A percentile compares a stretch with the other conserved stretches of the same genome.
These are phyloP conservation scores for Porites divaricata DNA, from an alignment of 92 coral and sea anemone species.

Conservation along the genomic window DNA sequence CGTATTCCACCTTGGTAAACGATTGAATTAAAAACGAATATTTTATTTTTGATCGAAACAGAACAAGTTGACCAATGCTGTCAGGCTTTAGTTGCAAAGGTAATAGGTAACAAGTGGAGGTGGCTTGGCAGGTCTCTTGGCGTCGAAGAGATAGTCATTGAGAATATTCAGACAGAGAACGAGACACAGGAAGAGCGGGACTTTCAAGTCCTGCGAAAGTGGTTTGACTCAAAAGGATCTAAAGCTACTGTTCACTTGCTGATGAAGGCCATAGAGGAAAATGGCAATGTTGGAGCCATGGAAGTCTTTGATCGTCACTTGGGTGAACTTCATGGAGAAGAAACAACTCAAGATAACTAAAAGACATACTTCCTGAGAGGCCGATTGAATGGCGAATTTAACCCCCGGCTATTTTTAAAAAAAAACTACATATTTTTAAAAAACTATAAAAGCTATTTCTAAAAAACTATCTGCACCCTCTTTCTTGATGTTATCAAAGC, in stretches of 20 bases:
- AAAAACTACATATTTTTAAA: too few relatives aligned
- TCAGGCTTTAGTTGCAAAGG: constrained; percentile 37
- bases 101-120: constrained; percentile 38
- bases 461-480: too few relatives aligned
- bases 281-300: constrained; percentile 9
- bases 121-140: constrained; percentile 49
- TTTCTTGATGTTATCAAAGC: too few relatives aligned
- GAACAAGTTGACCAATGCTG: constrained; percentile 39
- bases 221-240: not conserved
- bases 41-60: not conserved
- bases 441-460: too few relatives aligned
- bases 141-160: constrained; percentile 38
- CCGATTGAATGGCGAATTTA: too few relatives aligned
- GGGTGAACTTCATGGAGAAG: not conserved
- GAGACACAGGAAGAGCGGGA: constrained; percentile 22
- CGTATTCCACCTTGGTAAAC: too few relatives aligned
- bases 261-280: constrained; percentile 31
- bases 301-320: constrained; percentile 35
- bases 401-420: too few relatives aligned
- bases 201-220: constrained; percentile 41
- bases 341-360: not conserved
- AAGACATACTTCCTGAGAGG: too few relatives aligned
- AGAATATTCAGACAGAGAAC: constrained; percentile 40
- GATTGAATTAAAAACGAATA: not conserved
- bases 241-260: constrained; percentile 17